Evolutionary conservation across 2,888 invertebrate species (phyloP).

Genomic region (Epistrophe eligans): DNA sequence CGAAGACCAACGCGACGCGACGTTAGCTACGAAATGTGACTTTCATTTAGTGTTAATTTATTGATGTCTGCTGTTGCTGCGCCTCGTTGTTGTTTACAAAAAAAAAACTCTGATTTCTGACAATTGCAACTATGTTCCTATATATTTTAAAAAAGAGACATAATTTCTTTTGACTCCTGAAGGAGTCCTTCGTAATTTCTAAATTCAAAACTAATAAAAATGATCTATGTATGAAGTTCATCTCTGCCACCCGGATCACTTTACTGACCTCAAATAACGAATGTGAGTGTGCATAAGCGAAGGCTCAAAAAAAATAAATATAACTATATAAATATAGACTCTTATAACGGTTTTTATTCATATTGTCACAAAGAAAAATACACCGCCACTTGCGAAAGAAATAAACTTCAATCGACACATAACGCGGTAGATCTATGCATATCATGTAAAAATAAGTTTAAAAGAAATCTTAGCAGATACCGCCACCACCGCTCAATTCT

Average conservation of each 20-base stretch:
- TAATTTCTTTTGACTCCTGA: not conserved
- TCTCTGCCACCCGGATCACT: too few species aligned
- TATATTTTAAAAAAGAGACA: not conserved
- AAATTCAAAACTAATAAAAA: not conserved
- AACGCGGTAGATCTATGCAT: not conserved
- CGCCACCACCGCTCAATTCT: not conserved
- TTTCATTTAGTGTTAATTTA: slow-evolving; percentile 30
- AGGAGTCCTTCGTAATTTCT: not conserved
- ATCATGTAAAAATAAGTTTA: not conserved
- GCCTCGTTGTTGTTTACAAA: not conserved
- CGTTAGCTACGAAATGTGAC: slow-evolving; percentile 23
- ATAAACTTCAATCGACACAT: not conserved
- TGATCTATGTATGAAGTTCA: not conserved
- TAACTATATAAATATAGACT: not conserved
- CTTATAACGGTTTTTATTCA: not conserved
- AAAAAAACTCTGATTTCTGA: not conserved
- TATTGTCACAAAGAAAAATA: slow-evolving; percentile 20
- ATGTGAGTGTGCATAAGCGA: slow-evolving; percentile 5
- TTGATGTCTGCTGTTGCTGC: not conserved
- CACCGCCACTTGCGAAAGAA: slow-evolving; percentile 19
- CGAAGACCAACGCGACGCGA: not conserved
- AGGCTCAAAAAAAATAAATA: not conserved
- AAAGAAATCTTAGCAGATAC: slow-evolving; percentile 10
- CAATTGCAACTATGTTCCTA: too few species aligned
- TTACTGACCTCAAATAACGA: not conserved